phyloP scores from a whole-genome alignment of 2,888 invertebrate genomes.

The Drosophila antonietae region DNA sequence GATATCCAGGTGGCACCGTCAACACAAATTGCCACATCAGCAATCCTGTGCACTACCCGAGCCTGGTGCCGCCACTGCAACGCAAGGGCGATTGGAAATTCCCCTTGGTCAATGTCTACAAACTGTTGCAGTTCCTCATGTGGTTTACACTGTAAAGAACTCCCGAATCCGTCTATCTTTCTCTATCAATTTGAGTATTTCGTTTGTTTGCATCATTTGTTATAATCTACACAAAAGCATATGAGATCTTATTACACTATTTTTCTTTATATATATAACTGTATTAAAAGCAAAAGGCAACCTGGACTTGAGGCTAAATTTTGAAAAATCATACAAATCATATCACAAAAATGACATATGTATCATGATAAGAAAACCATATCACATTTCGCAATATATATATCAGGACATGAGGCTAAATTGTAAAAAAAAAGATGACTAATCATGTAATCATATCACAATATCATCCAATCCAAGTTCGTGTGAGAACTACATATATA shows the following conservation, averaged over 20 bases:
- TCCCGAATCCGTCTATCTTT: neutral
- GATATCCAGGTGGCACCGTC: slow-evolving; percentile 83
- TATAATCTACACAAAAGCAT: slow-evolving; percentile 22
- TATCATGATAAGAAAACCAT: neutral
- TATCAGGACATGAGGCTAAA: neutral
- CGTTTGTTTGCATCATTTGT: slow-evolving; percentile 24
- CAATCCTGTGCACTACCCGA: slow-evolving; percentile 87
- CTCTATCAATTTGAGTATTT: slow-evolving; percentile 1
- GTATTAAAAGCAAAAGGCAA: slow-evolving; percentile 5
- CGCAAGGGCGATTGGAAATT: slow-evolving; percentile 82
- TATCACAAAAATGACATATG: neutral
- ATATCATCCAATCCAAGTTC: neutral
- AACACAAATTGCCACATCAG: slow-evolving; percentile 87
- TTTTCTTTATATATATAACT: slow-evolving; percentile 13
- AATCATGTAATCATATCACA: neutral
- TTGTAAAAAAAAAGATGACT: neutral
- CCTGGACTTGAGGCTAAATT: slow-evolving; percentile 37
- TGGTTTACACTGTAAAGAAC: slow-evolving; percentile 87
- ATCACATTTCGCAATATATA: neutral
- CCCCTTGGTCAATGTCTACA: slow-evolving; percentile 86
- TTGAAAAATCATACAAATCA: neutral
- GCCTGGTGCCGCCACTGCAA: slow-evolving; percentile 80
- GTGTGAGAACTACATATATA: slow-evolving; percentile 1
- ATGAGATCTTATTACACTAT: slow-evolving; percentile 20
- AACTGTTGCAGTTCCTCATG: slow-evolving; percentile 86